Evolutionary conservation across 2,888 invertebrate genomes (phyloP).

Genomic region (Cyrtodaria siliqua): DNA sequence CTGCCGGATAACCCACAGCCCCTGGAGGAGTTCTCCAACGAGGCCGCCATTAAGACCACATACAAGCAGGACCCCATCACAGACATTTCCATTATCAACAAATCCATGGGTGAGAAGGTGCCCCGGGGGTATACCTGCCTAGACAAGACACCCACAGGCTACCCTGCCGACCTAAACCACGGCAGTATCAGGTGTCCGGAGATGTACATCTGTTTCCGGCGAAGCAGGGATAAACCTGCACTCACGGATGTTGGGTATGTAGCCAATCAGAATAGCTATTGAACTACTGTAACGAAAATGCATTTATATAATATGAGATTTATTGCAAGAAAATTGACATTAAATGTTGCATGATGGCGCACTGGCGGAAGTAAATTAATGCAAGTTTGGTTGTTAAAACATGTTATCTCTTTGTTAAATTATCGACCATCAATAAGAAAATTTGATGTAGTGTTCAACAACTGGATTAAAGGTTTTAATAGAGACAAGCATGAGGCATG

Average conservation of each 20-base stretch:
- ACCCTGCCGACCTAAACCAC: constrained; percentile 98
- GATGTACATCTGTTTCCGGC: constrained; percentile 95
- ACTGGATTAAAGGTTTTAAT: too few species aligned
- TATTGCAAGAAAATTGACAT: too few species aligned
- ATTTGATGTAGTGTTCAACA: too few species aligned
- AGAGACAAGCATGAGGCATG: too few species aligned
- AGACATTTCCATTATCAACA: constrained; percentile 97
- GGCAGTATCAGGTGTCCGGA: constrained; percentile 97
- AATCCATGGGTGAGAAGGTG: constrained; percentile 92
- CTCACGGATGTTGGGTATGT: constrained; percentile 98
- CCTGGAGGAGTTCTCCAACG: constrained; percentile 92
- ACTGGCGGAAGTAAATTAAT: too few species aligned
- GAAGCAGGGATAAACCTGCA: constrained; percentile 98
- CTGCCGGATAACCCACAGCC: constrained; percentile 92
- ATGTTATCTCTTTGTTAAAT: too few species aligned
- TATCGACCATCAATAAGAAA: too few species aligned
- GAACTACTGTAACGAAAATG: too few species aligned
- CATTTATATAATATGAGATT: too few species aligned
- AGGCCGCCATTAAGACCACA: constrained; percentile 91
- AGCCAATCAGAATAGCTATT: too few species aligned
- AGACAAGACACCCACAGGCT: constrained; percentile 88
- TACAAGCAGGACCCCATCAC: constrained; percentile 94
- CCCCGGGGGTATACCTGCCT: constrained; percentile 82
- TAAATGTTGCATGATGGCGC: too few species aligned
- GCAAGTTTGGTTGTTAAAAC: too few species aligned